phyloP scores from a whole-genome alignment of 2,888 invertebrate species.

The Aphelenchoides bicaudatus region DNA sequence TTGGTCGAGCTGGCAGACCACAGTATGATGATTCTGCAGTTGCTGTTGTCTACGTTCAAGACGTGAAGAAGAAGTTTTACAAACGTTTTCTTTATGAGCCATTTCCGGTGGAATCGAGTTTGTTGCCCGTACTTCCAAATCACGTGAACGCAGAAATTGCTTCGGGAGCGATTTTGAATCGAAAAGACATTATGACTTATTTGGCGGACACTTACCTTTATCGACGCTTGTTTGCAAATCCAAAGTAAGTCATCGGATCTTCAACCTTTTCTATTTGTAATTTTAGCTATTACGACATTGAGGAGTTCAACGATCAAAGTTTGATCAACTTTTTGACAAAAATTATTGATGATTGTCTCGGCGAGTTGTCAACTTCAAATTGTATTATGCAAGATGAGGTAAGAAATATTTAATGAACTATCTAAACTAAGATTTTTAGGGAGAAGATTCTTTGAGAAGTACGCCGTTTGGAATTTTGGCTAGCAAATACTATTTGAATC shows the following conservation, averaged over 20 bases:
- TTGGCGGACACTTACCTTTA: conserved; percentile 98
- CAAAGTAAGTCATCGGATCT: conserved; percentile 18
- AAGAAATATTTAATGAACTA: conserved; percentile 4
- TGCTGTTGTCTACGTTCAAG: conserved; percentile 74
- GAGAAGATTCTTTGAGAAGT: conserved; percentile 66
- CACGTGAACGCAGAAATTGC: conserved; percentile 91
- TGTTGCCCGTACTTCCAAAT: conserved; percentile 84
- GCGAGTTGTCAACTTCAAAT: conserved; percentile 72
- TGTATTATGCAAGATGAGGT: conserved; percentile 75
- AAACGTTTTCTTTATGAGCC: conserved; percentile 98
- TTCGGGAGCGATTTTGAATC: conserved; percentile 86
- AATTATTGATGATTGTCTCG: conserved; percentile 76
- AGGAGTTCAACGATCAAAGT: conserved; percentile 66
- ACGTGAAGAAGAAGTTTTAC: conserved; percentile 86
- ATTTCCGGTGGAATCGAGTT: conserved; percentile 90
- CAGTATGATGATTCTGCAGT: conserved; percentile 86
- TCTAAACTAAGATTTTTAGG: conserved; percentile 62
- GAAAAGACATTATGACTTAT: conserved; percentile 89
- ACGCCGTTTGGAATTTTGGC: conserved; percentile 87
- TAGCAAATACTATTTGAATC: conserved; percentile 91
- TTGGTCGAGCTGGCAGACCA: conserved; percentile 95
- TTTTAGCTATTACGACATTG: conserved; percentile 75
- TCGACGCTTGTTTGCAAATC: conserved; percentile 63
- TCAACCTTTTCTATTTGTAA: background rate
- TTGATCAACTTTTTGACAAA: conserved; percentile 72